Base-by-base conservation (phyloP, 2,797 vertebrate genomes). In the Enteromius viviparus region DNA sequence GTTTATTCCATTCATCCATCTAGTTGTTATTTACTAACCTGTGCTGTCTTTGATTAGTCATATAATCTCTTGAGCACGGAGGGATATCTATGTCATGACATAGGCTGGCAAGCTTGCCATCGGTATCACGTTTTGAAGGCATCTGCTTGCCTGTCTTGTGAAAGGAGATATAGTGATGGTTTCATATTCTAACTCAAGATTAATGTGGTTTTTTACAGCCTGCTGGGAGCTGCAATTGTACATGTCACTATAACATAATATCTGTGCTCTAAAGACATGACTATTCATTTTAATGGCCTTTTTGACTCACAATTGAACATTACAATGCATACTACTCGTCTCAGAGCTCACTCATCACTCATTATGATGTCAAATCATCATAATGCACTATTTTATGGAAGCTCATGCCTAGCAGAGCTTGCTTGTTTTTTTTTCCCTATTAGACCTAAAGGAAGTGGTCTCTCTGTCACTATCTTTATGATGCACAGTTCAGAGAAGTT, bases 231-330 rank as follows among this genome's bases (percentile, higher is more conserved):
- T 85, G 82, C 85, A 88, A 85, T 88, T 83, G 85, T 87, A 88
- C 85, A 74, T 88, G 85, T 86, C 85, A 88, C 81, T 85, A 85
- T 88, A 88, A 84, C 81, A 85, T 87, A 85, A 85, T 88, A 88
- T 87, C 84, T 72, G 23, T 75, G 83, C 78, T 81, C 64, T 86
- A 85, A 88, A 88, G 87, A 82, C 84, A 88, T 85, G 85, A 84
- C 87, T 84, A 83, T 88, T 88, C 74, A 75, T 88, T 87, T 87
- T 87, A 88, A 88, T 88, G 84, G 84, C 81, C 78, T 75, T 84
- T 87, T 87, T 62, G 84, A 85, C 78, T 88, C 64, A 74, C 85
- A 80, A 80, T 85, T 87, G 87, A 85, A 83, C 85, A 82, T 88
- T 85, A 85, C 82, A 85, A 87, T 85, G 85, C 84, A 84, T 79